Conservation (phyloP, 2,888 invertebrate genomes). For the Abscondita cerata region DNA sequence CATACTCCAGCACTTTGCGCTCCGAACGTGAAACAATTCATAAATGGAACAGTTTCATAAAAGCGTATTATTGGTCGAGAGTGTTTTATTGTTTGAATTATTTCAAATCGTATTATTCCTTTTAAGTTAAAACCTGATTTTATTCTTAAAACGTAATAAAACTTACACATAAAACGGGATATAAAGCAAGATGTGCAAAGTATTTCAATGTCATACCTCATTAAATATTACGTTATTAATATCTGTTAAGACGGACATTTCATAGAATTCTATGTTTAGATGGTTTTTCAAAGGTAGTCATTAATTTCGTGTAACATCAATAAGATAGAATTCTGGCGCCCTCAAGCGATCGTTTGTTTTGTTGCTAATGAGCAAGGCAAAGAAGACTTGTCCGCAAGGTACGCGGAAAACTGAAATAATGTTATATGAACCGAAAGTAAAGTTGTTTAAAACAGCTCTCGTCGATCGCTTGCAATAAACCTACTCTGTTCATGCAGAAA, state of each 20-base stretch:
- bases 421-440: conserved; percentile 44
- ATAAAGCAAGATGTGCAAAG: conserved; percentile 13
- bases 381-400: conserved; percentile 21
- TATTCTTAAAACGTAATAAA: conserved; percentile 7
- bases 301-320: conserved; percentile 23
- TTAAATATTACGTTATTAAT: conserved; percentile 22
- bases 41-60: conserved; percentile 38
- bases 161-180: conserved; percentile 10
- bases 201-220: conserved; percentile 17
- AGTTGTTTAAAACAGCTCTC: conserved; percentile 43
- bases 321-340: conserved; percentile 11
- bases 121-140: conserved; percentile 13
- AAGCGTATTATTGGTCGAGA: conserved; percentile 35
- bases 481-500: conserved; percentile 42
- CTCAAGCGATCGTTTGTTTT: conserved; percentile 25
- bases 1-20: conserved; percentile 38
- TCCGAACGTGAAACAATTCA: conserved; percentile 38
- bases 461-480: conserved; percentile 42
- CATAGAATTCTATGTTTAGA: conserved; percentile 12
- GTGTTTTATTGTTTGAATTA: conserved; percentile 32
- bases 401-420: conserved; percentile 33
- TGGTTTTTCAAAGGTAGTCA: conserved; percentile 27
- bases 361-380: conserved; percentile 32
- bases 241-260: conserved; percentile 16
- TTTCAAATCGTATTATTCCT: conserved; percentile 23